Conservation (phyloP, 2,888 invertebrate species). For the Agonopterix heracliana region DNA sequence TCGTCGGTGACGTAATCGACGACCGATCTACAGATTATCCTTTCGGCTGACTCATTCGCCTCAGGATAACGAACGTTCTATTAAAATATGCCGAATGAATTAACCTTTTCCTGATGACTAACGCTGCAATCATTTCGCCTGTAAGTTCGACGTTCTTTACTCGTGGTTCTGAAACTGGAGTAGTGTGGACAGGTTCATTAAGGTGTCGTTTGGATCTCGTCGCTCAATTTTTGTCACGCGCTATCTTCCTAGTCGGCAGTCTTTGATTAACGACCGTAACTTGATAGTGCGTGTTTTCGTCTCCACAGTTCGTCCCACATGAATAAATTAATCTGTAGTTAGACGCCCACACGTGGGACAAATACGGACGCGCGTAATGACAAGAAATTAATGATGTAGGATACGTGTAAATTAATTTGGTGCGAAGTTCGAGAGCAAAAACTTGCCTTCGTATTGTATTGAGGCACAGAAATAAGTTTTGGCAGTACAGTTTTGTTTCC, state of each 20-base stretch:
- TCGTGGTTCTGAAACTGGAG: neutral
- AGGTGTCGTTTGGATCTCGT: constrained; percentile 34
- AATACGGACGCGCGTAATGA: constrained; percentile 35
- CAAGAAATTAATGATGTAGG: constrained; percentile 42
- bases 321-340: constrained; percentile 44
- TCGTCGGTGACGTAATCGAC: constrained; percentile 48
- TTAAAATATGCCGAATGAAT: constrained; percentile 45
- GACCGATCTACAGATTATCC: constrained; percentile 50
- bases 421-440: constrained; percentile 15
- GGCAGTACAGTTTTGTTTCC: too few relatives aligned
- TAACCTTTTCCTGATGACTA: constrained; percentile 53
- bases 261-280: constrained; percentile 63
- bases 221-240: constrained; percentile 42
- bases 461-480: too few relatives aligned
- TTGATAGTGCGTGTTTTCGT: constrained; percentile 45
- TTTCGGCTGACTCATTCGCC: constrained; percentile 46
- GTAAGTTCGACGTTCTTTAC: neutral
- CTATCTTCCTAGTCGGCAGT: constrained; percentile 35
- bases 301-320: constrained; percentile 30
- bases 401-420: constrained; percentile 36
- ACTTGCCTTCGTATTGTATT: neutral
- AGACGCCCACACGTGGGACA: constrained; percentile 31
- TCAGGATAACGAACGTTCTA: constrained; percentile 23
- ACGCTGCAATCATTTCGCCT: constrained; percentile 24
- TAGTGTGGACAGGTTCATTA: constrained; percentile 20